Percentiles rank a stretch among this genome's conserved stretches.
These are phyloP conservation scores for Parauchenoglanis punctatus DNA, from an alignment of 2,797 vertebrate species.

Conservation along the genomic window DNA sequence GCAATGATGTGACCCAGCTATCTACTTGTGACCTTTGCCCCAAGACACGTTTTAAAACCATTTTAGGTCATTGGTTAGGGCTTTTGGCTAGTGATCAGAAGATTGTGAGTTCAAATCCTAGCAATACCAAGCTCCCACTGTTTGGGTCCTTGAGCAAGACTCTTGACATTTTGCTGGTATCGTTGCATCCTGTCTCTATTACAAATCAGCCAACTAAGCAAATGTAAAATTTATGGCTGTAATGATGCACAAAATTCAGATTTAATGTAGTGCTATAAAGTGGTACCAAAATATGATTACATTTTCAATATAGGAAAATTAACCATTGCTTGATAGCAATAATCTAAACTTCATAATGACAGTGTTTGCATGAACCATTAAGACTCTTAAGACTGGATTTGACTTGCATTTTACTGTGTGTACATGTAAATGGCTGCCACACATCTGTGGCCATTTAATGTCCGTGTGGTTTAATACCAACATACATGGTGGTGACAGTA, in stretches of 20 bases:
- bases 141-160: neutral
- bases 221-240: neutral
- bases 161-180: neutral
- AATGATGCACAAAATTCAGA: neutral
- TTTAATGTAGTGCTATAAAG: neutral
- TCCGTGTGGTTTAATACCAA: neutral
- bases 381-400: neutral
- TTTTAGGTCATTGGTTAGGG: neutral
- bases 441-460: neutral
- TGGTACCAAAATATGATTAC: neutral
- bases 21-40: too few species aligned
- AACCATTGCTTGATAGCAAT: neutral
- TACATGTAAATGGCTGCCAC: neutral
- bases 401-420: neutral
- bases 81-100: neutral
- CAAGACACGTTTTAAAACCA: neutral
- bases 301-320: neutral
- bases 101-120: neutral
- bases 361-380: too few species aligned
- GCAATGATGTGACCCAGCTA: too few species aligned
- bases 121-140: neutral
- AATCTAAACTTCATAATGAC: too few species aligned
- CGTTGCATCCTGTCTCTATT: neutral
- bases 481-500: neutral
- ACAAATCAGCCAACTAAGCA: neutral